A percentile compares a stretch with the other conserved stretches of the same genome.
These are phyloP conservation scores for Sebastes matsubarae DNA, from an alignment of 2,797 vertebrate species.

Conservation along the genomic window DNA sequence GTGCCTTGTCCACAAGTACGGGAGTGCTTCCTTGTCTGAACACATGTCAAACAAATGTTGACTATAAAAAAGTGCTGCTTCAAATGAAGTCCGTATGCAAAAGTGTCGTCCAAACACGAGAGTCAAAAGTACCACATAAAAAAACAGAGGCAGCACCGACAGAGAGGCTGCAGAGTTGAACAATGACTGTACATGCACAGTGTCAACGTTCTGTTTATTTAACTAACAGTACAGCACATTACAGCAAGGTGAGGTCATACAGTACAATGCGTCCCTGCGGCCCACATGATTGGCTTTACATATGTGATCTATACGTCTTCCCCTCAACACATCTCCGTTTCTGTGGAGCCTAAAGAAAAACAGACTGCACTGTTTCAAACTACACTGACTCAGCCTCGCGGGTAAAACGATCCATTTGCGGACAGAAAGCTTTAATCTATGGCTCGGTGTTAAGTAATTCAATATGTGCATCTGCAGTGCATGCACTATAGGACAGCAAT, in stretches of 20 bases:
- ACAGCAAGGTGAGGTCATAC: conserved; percentile 39
- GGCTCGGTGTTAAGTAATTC: conserved; percentile 17
- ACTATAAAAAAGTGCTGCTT: neutral
- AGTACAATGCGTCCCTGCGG: conserved; percentile 11
- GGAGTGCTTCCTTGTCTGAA: neutral
- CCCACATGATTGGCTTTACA: conserved; percentile 20
- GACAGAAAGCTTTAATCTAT: conserved; percentile 16
- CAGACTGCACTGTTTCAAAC: conserved; percentile 6
- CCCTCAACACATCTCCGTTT: conserved; percentile 7
- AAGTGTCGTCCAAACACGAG: neutral
- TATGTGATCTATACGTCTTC: conserved; percentile 18
- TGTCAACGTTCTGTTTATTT: conserved; percentile 35
- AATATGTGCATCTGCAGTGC: conserved; percentile 17
- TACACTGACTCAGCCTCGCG: neutral
- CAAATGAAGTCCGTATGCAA: neutral
- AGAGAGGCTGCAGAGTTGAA: neutral
- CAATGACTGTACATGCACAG: conserved; percentile 8
- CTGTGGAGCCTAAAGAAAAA: conserved; percentile 34
- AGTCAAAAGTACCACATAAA: neutral
- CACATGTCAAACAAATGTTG: neutral
- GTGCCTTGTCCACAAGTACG: no score
- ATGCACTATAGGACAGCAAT: neutral
- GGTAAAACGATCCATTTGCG: conserved; percentile 36
- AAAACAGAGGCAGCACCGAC: neutral
- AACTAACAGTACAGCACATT: conserved; percentile 43